Evolutionary conservation across 2,113 vertebrate species (phyloP).

Genomic region (Bolborhynchus lineola): DNA sequence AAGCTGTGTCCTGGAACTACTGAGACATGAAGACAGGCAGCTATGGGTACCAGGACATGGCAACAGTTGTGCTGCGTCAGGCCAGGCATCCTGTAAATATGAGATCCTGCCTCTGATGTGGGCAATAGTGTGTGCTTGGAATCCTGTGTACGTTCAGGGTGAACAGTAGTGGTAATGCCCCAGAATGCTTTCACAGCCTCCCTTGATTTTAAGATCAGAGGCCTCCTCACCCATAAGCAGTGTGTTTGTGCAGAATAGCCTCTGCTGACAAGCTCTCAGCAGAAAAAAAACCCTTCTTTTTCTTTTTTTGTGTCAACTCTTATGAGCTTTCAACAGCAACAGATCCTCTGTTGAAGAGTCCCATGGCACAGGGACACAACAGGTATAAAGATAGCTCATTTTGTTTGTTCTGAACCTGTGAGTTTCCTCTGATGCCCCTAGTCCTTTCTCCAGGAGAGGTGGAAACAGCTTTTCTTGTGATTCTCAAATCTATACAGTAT

Average conservation of each 20-base stretch:
- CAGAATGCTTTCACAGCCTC: not conserved
- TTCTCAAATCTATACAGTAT: not conserved
- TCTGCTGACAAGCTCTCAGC: accelerated
- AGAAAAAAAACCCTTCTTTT: not conserved
- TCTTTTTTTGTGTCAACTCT: not conserved
- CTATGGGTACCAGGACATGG: accelerated
- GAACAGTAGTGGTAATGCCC: not conserved
- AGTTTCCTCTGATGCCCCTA: not conserved
- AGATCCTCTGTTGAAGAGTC: not conserved
- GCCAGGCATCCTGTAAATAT: accelerated
- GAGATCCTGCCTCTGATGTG: not conserved
- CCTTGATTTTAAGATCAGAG: not conserved
- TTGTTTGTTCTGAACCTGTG: not conserved
- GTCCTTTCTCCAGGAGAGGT: not conserved
- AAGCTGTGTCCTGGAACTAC: not conserved
- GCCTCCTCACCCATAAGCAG: not conserved
- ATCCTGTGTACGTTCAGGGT: not conserved
- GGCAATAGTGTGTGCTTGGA: accelerated
- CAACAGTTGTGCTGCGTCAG: accelerated
- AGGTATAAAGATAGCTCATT: not conserved
- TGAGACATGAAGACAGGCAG: not conserved
- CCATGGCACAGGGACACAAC: not conserved
- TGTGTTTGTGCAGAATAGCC: not conserved
- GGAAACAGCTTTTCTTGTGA: not conserved
- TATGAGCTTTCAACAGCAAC: not conserved